These are phyloP conservation scores for Brachypodius melanocephalos DNA, from an alignment of 2,113 vertebrate genomes.

Conservation along the genomic window DNA sequence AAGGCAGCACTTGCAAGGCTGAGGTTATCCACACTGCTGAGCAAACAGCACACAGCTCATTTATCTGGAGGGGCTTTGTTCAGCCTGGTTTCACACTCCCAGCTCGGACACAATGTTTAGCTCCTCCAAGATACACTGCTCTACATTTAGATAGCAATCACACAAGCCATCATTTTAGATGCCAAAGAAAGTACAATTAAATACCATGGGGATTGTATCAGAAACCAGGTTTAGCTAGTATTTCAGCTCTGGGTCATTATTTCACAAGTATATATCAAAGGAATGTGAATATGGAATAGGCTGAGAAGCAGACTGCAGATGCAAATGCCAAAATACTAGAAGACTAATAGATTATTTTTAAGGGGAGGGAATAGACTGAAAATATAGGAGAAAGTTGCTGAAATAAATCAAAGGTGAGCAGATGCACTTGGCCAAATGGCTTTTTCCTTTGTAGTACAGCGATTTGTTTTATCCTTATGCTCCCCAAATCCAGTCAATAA, in stretches of 20 bases:
- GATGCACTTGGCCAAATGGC: constrained; percentile 57
- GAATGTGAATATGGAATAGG: constrained; percentile 34
- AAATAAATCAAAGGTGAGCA: constrained; percentile 67
- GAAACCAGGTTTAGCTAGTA: constrained; percentile 20
- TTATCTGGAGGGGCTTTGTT: constrained; percentile 32
- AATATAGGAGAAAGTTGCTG: constrained; percentile 47
- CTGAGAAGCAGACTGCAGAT: constrained; percentile 31
- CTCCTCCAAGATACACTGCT: not conserved
- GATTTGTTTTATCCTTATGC: constrained; percentile 55
- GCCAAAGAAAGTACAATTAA: constrained; percentile 46
- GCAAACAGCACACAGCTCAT: constrained; percentile 12
- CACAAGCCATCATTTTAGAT: constrained; percentile 6
- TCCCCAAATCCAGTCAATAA: constrained; percentile 46
- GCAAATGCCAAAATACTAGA: constrained; percentile 56
- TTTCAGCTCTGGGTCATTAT: constrained; percentile 54
- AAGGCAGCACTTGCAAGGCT: not conserved
- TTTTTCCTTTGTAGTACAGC: constrained; percentile 26
- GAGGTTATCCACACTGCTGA: not conserved
- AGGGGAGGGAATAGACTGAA: constrained; percentile 27
- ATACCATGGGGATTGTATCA: not conserved
- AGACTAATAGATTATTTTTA: constrained; percentile 58
- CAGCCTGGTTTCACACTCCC: not conserved
- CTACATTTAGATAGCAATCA: not conserved
- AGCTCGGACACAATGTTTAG: not conserved
- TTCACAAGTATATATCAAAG: constrained; percentile 44